phyloP scores from a whole-genome alignment of 2,797 vertebrate genomes.

The Neopelma chrysocephalum region DNA sequence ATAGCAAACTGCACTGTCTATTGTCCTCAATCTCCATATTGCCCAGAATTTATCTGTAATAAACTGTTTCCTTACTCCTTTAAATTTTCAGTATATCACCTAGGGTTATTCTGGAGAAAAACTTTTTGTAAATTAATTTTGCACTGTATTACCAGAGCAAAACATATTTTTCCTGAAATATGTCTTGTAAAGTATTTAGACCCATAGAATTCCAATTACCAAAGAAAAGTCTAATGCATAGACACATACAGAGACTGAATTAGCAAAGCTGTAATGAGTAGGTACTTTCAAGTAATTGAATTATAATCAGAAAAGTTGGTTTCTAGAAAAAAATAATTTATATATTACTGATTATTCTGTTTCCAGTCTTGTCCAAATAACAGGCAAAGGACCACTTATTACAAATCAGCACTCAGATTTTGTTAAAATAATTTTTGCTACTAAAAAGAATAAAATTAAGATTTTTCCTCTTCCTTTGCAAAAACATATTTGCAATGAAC shows the following conservation, averaged over 20 bases:
- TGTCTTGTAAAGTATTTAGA: not conserved
- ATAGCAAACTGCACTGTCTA: not conserved
- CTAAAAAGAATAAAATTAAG: not conserved
- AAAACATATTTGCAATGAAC: not conserved
- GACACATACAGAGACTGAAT: not conserved
- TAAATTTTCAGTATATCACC: not conserved
- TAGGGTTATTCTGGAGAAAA: not conserved
- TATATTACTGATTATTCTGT: not conserved
- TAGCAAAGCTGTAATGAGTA: not conserved
- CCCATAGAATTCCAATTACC: not conserved
- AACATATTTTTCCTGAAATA: not conserved
- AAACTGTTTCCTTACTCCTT: not conserved
- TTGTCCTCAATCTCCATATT: not conserved
- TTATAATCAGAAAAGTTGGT: not conserved
- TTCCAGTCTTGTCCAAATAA: not conserved
- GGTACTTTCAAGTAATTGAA: not conserved
- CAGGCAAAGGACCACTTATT: not conserved
- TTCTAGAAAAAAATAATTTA: not conserved
- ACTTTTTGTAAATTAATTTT: not conserved
- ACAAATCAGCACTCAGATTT: not conserved
- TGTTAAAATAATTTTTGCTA: not conserved
- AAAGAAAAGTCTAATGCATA: not conserved
- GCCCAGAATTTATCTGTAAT: not conserved
- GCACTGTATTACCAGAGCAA: not conserved
- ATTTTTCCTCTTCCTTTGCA: not conserved